Conservation (phyloP, 2,113 vertebrate species). For the Sylvietta virens region DNA sequence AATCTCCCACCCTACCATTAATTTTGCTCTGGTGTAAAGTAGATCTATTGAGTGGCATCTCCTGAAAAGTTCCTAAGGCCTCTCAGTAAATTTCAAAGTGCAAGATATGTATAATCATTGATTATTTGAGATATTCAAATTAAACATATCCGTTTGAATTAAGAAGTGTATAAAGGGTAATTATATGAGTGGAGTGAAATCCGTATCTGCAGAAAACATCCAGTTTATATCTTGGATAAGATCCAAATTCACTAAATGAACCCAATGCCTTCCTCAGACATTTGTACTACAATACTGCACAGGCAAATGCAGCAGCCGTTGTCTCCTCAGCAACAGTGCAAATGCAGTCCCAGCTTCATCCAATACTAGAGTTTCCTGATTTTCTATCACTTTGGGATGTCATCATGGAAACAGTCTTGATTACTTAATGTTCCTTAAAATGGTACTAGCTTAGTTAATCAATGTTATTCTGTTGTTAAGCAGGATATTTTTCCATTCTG, state of each 20-base stretch:
- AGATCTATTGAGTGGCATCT: not conserved
- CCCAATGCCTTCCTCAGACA: not conserved
- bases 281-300: not conserved
- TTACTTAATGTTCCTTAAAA: slow-evolving; percentile 51
- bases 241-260: not conserved
- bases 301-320: not conserved
- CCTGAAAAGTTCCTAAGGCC: not conserved
- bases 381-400: slow-evolving; percentile 1
- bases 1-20: not conserved
- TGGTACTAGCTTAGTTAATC: slow-evolving; percentile 29
- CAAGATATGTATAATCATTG: not conserved
- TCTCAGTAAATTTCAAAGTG: not conserved
- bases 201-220: not conserved
- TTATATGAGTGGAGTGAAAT: not conserved
- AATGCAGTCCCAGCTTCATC: not conserved
- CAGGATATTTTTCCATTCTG: slow-evolving; percentile 49
- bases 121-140: not conserved
- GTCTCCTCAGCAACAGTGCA: not conserved
- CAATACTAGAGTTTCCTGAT: not conserved
- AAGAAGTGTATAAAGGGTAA: not conserved
- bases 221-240: not conserved
- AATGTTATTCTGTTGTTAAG: slow-evolving; percentile 52
- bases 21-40: not conserved
- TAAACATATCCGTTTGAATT: not conserved
- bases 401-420: slow-evolving; percentile 26